A percentile compares a stretch with the other conserved stretches of the same genome.
Conservation (phyloP, 2,888 invertebrate species). For the Ametastegia equiseti region DNA sequence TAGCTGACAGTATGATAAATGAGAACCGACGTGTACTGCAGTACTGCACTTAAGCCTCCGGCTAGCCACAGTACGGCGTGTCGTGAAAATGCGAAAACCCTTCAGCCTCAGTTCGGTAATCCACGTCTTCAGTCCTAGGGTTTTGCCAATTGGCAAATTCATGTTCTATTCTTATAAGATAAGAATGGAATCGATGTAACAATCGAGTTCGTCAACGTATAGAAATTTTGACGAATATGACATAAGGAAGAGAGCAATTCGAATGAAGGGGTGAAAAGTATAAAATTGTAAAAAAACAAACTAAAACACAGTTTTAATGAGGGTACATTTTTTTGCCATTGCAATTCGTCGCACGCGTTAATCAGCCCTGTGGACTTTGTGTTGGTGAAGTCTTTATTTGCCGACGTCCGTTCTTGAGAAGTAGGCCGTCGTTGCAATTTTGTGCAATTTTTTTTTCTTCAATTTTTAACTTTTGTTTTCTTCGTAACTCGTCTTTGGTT, state of each 20-base stretch:
- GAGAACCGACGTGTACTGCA: conserved; percentile 57
- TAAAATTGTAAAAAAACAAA: neutral
- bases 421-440: conserved; percentile 54
- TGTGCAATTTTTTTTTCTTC: too few relatives aligned
- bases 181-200: neutral
- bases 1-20: conserved; percentile 74
- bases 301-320: conserved; percentile 55
- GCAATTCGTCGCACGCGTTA: conserved; percentile 56
- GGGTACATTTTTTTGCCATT: conserved; percentile 55
- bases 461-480: too few relatives aligned
- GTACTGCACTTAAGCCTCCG: conserved; percentile 47
- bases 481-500: conserved; percentile 60
- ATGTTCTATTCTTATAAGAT: too few relatives aligned
- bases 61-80: neutral
- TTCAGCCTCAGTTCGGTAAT: neutral
- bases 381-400: conserved; percentile 68
- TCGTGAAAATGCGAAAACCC: conserved; percentile 8
- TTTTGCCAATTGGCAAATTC: too few relatives aligned
- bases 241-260: neutral
- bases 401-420: conserved; percentile 51
- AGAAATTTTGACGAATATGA: neutral
- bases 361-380: conserved; percentile 64
- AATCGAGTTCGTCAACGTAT: neutral
- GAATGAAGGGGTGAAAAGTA: neutral
- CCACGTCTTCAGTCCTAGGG: too few relatives aligned